A percentile compares a stretch with the other conserved stretches of the same genome.
Conservation (phyloP, 2,888 invertebrate species). For the Ennomos fuscantarius region DNA sequence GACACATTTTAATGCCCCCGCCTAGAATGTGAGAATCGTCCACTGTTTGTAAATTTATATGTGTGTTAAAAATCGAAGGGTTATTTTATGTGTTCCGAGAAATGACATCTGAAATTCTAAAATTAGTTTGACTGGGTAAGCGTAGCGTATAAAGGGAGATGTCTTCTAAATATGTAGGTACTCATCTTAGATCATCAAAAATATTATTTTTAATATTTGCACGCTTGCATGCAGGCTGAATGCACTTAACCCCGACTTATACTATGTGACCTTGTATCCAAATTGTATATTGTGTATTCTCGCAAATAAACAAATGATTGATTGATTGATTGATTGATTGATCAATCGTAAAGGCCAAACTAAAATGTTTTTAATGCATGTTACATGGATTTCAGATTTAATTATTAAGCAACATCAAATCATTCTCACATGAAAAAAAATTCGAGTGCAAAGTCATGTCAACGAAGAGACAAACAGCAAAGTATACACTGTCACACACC, state of each 20-base stretch:
- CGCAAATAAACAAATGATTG: too few species aligned
- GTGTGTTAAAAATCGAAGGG: constrained; percentile 60
- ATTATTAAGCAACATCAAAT: constrained; percentile 5
- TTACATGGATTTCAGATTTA: not conserved
- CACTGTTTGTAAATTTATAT: constrained; percentile 56
- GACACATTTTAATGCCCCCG: constrained; percentile 72
- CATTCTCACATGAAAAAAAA: constrained; percentile 17
- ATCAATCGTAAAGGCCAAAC: too few species aligned
- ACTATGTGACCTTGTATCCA: too few species aligned
- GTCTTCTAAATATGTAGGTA: constrained; percentile 3
- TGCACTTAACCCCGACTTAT: too few species aligned
- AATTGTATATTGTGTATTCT: too few species aligned
- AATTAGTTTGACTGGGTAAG: constrained; percentile 26
- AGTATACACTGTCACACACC: constrained; percentile 38
- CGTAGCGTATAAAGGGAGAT: constrained; percentile 7
- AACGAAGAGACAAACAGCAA: constrained; percentile 21
- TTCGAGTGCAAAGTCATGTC: constrained; percentile 29
- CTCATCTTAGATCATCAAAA: too few species aligned
- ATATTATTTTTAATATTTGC: too few species aligned
- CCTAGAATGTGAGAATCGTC: constrained; percentile 66
- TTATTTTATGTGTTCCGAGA: constrained; percentile 52
- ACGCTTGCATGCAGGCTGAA: too few species aligned
- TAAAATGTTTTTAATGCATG: too few species aligned
- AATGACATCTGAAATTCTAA: constrained; percentile 35
- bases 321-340: too few species aligned